Base-by-base conservation (phyloP, 2,797 vertebrate species). In the Chelidonichthys spinosus region DNA sequence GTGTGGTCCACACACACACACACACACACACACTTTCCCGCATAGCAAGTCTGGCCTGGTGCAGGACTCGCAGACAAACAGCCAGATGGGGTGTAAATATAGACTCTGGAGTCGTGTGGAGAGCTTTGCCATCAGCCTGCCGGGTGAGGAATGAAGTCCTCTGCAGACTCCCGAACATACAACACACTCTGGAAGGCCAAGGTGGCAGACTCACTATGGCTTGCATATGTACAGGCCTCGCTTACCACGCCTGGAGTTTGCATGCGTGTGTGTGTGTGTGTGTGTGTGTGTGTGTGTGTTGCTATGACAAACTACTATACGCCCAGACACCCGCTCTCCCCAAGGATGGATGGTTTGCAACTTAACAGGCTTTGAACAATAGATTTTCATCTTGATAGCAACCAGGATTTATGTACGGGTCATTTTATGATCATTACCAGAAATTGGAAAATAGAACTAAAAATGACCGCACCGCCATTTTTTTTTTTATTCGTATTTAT, bases 81-180 rank as follows among this genome's bases (percentile, higher is more conserved):
- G 91, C 93, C 92, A 94, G 94, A 96, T 94, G 92, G 95, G 90
- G 85, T 91, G 92, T 95, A 94, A 95, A 95, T 92, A 94, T 90
- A 93, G 90, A 82, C 89, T 90, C 84, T 79, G 91, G 95, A 92
- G 92, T 91, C 93, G 74, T 93, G 92, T 90, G 88, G 94, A 90
- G 94, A 94, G 93, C 88, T 89, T 89, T 91, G 88, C 94, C 91
- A 93, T 93, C 90, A 94, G 87, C 85, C 91, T 90, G 90, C 92
- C 90, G 93, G 91, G 89, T 94, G 93, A 95, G 90, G 89, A 93
- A 95, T 95, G 93, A 90, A 92, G 92, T 91, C 91, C 83, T 90
- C 90, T 79, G 85, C 91, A 93, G 85, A 88, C 65, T 83, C 71
- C 37, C 17, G 36, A 86, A 82, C 87, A 92, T 79, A 63, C 84